Base-by-base conservation (phyloP, 1,140 invertebrate species). In the Paraescarpia echinospica region DNA sequence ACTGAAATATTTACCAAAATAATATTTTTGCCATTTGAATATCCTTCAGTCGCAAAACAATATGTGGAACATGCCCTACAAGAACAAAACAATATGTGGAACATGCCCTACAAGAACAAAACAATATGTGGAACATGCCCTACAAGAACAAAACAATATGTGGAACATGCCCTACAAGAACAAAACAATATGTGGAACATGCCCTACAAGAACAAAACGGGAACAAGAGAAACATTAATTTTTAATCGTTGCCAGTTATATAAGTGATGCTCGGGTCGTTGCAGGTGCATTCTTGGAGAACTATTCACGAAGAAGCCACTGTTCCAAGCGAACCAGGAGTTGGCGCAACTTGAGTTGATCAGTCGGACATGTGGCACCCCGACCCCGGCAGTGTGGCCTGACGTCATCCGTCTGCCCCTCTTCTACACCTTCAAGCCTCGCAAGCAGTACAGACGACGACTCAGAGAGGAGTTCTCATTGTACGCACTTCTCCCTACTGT, bases 361-460 rank as follows among this genome's bases (percentile, higher is more conserved):
- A 98, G 98, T 0, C 97, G 98, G 93, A 97, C 99, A 22, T 99
- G 99, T 96, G 99, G 99, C 1, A 99, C 99, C 0, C 99, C 99
- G 0, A 98, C 98, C 92, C 99, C 99, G 0, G 98, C 98, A n/a
- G 98, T 98, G 89, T 99, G 99, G 99, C 99, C 99, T 0, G 98
- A 98, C 95, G 99, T 99, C 33, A 98, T 99, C 93, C 98, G 99
- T 95, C 96, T 99, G 91, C 99, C 99, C 1, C 97, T 98, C 0
- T 99, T 98, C 97, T 97, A 98, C 95, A 98, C 98, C 31, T 97
- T 99, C 33, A 98, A 99, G 95, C 98, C 98, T 35, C 99, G 99
- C 96, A 98, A 98, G 94, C 97, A 97, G 77, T 98, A 99, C 96
- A 97, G 98, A 93, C 97, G 99, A 92, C 97, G 98, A 93, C 96